Percentiles rank a stretch among this genome's conserved stretches.
Evolutionary conservation across 2,888 invertebrate genomes (phyloP).

Genomic region (Caenorhabditis virilis): DNA sequence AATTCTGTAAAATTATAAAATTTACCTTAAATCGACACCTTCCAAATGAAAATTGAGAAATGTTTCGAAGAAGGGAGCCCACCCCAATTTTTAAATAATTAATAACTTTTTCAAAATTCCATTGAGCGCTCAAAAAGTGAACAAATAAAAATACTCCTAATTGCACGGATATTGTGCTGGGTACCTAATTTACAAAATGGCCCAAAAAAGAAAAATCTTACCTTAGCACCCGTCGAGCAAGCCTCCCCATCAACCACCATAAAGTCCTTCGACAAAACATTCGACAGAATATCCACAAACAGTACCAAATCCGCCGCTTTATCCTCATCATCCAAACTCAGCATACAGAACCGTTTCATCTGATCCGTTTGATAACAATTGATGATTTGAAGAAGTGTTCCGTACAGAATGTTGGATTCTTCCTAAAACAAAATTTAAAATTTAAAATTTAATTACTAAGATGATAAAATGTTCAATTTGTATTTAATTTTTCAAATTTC

Average conservation of each 20-base stretch:
- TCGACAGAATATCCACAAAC: slow-evolving; percentile 79
- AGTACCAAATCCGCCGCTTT: slow-evolving; percentile 71
- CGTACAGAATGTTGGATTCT: slow-evolving; percentile 37
- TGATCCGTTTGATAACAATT: slow-evolving; percentile 45
- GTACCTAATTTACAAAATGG: too few relatives aligned
- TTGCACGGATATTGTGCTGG: too few relatives aligned
- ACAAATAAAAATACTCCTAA: too few relatives aligned
- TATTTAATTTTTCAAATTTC: not conserved
- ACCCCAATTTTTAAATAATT: too few relatives aligned
- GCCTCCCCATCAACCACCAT: slow-evolving; percentile 38
- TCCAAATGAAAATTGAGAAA: too few relatives aligned
- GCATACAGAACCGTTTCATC: slow-evolving; percentile 27
- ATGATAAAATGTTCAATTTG: not conserved
- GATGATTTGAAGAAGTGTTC: slow-evolving; percentile 38
- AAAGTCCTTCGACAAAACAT: slow-evolving; percentile 74
- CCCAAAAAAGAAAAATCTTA: too few relatives aligned
- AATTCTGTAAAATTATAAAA: too few relatives aligned
- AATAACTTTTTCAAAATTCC: too few relatives aligned
- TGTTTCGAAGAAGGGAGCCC: too few relatives aligned
- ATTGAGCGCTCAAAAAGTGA: too few relatives aligned
- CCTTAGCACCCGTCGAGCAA: slow-evolving; percentile 45
- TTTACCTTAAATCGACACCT: too few relatives aligned
- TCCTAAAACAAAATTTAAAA: slow-evolving; percentile 21
- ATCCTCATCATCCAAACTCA: slow-evolving; percentile 44
- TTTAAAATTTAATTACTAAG: too few relatives aligned